These are phyloP conservation scores for Aspiorhynchus laticeps DNA, from an alignment of 2,113 vertebrate species.

Conservation along the genomic window DNA sequence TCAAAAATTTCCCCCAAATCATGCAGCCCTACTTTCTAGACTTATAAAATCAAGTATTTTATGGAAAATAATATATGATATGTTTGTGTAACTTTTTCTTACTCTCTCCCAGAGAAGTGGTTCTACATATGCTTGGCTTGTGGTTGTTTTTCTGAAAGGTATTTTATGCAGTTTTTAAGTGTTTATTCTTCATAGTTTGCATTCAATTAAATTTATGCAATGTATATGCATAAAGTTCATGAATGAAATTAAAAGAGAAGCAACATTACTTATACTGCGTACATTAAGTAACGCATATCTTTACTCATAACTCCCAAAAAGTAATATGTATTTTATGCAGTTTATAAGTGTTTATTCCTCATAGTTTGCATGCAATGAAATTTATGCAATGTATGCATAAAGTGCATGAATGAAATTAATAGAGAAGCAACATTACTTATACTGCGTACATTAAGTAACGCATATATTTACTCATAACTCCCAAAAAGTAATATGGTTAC, in stretches of 20 bases:
- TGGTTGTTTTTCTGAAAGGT: neutral
- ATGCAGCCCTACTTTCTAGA: neutral
- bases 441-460: neutral
- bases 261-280: neutral
- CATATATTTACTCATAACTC: neutral
- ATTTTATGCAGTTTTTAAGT: neutral
- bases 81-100: neutral
- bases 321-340: neutral
- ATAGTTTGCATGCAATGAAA: neutral
- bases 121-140: neutral
- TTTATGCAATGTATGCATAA: neutral
- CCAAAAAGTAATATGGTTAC: neutral
- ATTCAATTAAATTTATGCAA: neutral
- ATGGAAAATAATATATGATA: neutral
- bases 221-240: neutral
- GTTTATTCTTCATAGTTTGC: neutral
- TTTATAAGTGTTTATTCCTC: neutral
- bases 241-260: neutral
- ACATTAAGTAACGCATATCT: neutral
- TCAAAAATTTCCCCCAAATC: neutral
- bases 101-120: neutral
- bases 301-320: neutral
- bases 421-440: neutral
- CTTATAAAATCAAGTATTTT: neutral
- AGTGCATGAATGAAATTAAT: neutral